Conservation (phyloP, 2,113 vertebrate genomes). For the Amazona vittata region DNA sequence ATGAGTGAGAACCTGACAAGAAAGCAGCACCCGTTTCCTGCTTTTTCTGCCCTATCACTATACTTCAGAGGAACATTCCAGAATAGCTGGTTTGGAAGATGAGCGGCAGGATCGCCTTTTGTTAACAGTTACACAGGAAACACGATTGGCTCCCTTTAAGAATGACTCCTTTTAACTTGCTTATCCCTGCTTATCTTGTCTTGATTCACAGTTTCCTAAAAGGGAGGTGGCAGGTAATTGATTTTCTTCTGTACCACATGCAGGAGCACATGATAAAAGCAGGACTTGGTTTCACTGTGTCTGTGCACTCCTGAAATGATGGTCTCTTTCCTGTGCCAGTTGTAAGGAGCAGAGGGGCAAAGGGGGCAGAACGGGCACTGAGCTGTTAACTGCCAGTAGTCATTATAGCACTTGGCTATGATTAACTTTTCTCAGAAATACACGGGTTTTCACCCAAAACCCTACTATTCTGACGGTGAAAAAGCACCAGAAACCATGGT, state of each 20-base stretch:
- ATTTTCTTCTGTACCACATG: not conserved
- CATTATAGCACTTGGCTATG: not conserved
- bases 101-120: not conserved
- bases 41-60: not conserved
- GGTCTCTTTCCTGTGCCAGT: not conserved
- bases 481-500: not conserved
- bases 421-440: slow-evolving; percentile 29
- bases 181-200: not conserved
- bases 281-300: not conserved
- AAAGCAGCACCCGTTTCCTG: not conserved
- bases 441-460: not conserved
- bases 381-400: not conserved
- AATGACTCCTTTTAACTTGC: not conserved
- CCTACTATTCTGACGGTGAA: not conserved
- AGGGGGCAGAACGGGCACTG: not conserved
- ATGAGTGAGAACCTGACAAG: not conserved
- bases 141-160: not conserved
- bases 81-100: not conserved
- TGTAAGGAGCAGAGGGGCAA: not conserved
- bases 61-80: not conserved
- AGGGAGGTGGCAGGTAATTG: not conserved
- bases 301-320: not conserved
- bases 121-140: not conserved
- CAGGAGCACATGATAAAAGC: not conserved
- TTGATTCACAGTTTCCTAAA: not conserved